Evolutionary conservation across 2,888 invertebrate species (phyloP), one percentile per base, ranked within the genome.

Genomic region (Tineola bisselliella): DNA sequence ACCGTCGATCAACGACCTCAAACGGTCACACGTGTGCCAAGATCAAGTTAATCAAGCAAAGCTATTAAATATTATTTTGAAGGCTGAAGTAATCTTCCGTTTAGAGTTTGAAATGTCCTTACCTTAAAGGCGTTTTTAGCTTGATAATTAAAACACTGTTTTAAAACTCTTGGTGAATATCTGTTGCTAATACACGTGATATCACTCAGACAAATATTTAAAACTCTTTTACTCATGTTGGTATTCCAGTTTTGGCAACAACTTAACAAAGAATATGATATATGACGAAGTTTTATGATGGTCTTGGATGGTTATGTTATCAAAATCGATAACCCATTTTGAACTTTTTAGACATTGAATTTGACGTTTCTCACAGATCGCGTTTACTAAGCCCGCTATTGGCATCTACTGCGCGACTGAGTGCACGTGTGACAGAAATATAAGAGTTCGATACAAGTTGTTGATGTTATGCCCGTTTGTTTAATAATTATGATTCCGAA

Each of bases 291-390:
- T 70, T 67, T 73, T 74, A 65, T 70, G 74, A 68, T 64, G 12
- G 1, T 33, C 25, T 58, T 58, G 58, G 8, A 15, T 71, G 73
- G 68, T 66, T 66, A 70, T 66, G 71, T 76, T 79, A 83, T 79
- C 79, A 70, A 61, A 63, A 64, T 61, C 73, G 86, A 84, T 86
- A 86, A 86, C 86, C 84, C 73, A 84, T 69, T 77, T 64, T 84
- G 84, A 86, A 82, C 86, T 79, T 65, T 81, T 77, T 64, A 60
- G 67, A 68, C 70, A 62, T 56, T 30, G 13, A 63, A 62, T 48
- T 65, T 69, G 67, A 63, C 64, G 64, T 66, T 65, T 64, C 19
- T 18, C 48, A n/a, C 52, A 25, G n/a, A 1, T 25, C 54, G 25
- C 54, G 17, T 54, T 54, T 25, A 54, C 25, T 1, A 25, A 54